phyloP scores from a whole-genome alignment of 2,888 invertebrate species.

The Tetanocera ferruginea region DNA sequence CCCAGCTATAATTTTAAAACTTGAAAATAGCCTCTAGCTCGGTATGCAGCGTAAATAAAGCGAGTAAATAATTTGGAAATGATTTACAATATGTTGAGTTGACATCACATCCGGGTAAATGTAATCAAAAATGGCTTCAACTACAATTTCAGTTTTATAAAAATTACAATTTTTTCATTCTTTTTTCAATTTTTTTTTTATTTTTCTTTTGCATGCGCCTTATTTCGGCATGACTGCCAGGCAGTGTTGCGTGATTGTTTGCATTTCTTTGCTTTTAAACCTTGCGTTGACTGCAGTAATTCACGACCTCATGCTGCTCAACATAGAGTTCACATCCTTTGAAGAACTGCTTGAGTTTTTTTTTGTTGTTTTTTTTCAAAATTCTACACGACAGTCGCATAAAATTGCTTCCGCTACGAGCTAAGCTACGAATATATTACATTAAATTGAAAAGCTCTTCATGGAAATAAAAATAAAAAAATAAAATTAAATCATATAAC shows the following conservation, averaged over 20 bases:
- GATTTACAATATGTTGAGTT: conserved; percentile 58
- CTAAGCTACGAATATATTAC: background rate
- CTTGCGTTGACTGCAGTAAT: too few species aligned
- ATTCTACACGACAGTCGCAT: background rate
- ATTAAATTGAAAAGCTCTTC: background rate
- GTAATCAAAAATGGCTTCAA: background rate
- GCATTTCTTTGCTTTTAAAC: too few species aligned
- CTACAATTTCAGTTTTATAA: background rate
- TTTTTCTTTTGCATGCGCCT: background rate
- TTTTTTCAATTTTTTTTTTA: background rate
- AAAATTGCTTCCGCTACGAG: conserved; percentile 27
- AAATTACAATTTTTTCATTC: background rate
- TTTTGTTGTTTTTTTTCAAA: background rate
- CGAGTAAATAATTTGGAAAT: conserved; percentile 63
- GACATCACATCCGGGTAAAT: background rate
- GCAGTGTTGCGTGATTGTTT: background rate
- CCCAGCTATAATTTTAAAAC: conserved; percentile 45
- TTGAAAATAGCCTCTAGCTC: too few species aligned
- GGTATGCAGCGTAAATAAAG: conserved; percentile 29
- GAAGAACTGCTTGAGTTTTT: background rate
- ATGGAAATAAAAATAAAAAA: conserved; percentile 3
- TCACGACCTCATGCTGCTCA: background rate
- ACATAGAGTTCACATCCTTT: background rate
- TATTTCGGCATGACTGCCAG: background rate
- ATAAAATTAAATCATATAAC: conserved; percentile 7